Evolutionary conservation across 2,888 invertebrate species (phyloP).

Genomic region (Drosophila paranaensis): DNA sequence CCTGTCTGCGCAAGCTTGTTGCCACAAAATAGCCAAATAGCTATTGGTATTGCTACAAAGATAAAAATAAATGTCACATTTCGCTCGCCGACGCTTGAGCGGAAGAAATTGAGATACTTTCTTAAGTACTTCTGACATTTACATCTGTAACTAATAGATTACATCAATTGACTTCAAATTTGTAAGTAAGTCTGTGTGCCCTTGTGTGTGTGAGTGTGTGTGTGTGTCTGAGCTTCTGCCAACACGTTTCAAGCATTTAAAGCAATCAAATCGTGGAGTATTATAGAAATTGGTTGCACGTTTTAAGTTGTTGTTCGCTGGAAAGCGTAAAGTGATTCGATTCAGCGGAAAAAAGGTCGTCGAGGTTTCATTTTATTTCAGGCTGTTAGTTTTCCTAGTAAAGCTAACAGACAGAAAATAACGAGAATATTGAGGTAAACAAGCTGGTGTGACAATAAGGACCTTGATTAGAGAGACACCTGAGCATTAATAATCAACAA

Average conservation of each 20-base stretch:
- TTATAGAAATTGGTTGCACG: slow-evolving; percentile 5
- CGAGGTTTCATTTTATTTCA: no score
- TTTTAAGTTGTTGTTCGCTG: not conserved
- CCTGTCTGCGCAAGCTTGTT: slow-evolving; percentile 45
- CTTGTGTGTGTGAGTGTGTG: not conserved
- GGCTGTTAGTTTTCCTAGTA: not conserved
- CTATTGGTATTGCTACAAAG: slow-evolving; percentile 43
- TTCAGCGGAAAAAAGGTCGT: not conserved
- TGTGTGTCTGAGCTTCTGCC: not conserved
- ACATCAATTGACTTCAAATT: slow-evolving; percentile 45
- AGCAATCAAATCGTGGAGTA: slow-evolving; percentile 5
- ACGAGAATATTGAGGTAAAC: no score
- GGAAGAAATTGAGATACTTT: slow-evolving; percentile 49
- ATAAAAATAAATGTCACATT: slow-evolving; percentile 42
- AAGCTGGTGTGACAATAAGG: not conserved
- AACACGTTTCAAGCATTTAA: slow-evolving; percentile 21
- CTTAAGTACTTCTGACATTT: slow-evolving; percentile 49
- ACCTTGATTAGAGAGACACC: no score
- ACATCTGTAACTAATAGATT: slow-evolving; percentile 44
- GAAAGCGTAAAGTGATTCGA: not conserved
- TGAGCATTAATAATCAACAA: not conserved
- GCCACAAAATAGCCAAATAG: slow-evolving; percentile 48
- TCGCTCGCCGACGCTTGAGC: slow-evolving; percentile 9
- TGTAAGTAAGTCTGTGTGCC: not conserved
- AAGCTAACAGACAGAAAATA: not conserved